A percentile compares a stretch with the other conserved stretches of the same genome.
Conservation (phyloP, 2,113 vertebrate genomes). For the Pimephales promelas region DNA sequence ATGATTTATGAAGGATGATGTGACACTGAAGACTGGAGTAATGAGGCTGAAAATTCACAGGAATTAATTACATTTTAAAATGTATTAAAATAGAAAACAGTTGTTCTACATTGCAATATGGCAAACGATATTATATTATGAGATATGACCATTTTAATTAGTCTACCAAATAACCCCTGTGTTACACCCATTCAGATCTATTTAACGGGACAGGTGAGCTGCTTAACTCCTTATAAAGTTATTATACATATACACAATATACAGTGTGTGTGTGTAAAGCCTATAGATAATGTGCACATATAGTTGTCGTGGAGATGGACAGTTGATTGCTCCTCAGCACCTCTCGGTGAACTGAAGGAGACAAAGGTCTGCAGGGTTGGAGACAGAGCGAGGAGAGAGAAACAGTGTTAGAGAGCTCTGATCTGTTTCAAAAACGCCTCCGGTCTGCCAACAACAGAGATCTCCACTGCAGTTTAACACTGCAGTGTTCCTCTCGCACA, state of each 20-base stretch:
- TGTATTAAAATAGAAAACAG: too few relatives aligned
- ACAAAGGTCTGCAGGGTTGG: slow-evolving; percentile 36
- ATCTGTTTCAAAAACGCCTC: slow-evolving; percentile 63
- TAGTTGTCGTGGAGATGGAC: slow-evolving; percentile 28
- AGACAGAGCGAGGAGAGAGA: slow-evolving; percentile 47
- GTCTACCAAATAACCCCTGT: not conserved
- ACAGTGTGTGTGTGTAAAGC: not conserved
- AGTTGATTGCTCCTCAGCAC: slow-evolving; percentile 43
- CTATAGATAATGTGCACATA: not conserved
- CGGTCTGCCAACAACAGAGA: slow-evolving; percentile 63
- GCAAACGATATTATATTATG: not conserved
- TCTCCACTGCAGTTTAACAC: slow-evolving; percentile 62
- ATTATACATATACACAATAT: not conserved
- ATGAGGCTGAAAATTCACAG: too few relatives aligned
- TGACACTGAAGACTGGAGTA: too few relatives aligned
- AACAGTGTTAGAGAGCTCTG: slow-evolving; percentile 55
- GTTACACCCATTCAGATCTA: not conserved
- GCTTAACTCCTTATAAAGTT: not conserved
- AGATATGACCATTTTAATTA: not conserved
- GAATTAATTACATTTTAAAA: too few relatives aligned
- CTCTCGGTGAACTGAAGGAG: slow-evolving; percentile 45
- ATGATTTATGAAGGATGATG: too few relatives aligned
- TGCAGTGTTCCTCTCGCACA: slow-evolving; percentile 23
- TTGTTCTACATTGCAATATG: too few relatives aligned
- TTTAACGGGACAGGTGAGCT: not conserved